A percentile compares a stretch with the other conserved stretches of the same genome.
Conservation (phyloP, 2,888 invertebrate genomes). For the Melanargia galathea region DNA sequence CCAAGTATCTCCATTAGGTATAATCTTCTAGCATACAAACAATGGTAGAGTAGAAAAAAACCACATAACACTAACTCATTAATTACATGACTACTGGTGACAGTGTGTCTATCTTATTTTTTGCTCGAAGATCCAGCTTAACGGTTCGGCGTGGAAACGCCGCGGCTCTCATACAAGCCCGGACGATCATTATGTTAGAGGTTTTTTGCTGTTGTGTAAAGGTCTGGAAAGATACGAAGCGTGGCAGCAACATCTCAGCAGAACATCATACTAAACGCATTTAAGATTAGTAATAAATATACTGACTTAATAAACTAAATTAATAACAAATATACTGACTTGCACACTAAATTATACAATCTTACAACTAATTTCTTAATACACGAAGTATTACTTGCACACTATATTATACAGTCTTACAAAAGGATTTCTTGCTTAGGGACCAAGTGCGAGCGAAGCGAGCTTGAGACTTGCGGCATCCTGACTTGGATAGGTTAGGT, state of each 20-base stretch:
- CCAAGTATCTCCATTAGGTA: neutral
- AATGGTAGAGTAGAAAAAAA: neutral
- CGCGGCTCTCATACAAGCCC: neutral
- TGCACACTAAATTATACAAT: no score
- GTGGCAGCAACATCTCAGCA: neutral
- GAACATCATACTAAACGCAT: no score
- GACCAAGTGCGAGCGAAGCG: no score
- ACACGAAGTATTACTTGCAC: no score
- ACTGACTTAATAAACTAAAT: no score
- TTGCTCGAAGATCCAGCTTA: slow-evolving; percentile 6
- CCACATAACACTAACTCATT: slow-evolving; percentile 5
- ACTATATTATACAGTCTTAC: no score
- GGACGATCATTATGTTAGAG: slow-evolving; percentile 18
- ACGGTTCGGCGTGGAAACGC: slow-evolving; percentile 12
- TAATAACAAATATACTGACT: no score
- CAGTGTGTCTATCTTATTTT: slow-evolving; percentile 15
- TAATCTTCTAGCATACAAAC: neutral
- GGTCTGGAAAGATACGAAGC: neutral
- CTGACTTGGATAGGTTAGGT: no score
- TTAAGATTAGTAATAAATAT: no score
- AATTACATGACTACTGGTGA: slow-evolving; percentile 14
- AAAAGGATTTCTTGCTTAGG: no score
- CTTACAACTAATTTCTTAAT: no score
- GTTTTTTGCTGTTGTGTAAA: slow-evolving; percentile 7
- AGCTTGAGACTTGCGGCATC: no score